Conservation (phyloP, 2,797 vertebrate species). For the Salmo trutta region DNA sequence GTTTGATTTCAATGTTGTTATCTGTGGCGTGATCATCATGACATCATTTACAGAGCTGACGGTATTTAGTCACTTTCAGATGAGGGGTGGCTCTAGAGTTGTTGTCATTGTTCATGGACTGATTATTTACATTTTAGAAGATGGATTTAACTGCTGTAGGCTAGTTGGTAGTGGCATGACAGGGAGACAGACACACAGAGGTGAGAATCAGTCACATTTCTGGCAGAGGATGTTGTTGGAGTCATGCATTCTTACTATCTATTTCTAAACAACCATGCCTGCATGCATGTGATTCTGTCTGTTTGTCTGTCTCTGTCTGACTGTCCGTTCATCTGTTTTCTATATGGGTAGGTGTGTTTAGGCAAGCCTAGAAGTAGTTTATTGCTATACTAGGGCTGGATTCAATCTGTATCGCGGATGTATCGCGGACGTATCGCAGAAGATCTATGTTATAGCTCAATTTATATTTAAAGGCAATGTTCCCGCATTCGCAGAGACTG, state of each 20-base stretch:
- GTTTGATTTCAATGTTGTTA: neutral
- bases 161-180: neutral
- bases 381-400: neutral
- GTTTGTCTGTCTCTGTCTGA: constrained; percentile 4
- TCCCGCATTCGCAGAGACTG: too few relatives aligned
- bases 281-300: neutral
- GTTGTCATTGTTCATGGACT: neutral
- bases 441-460: too few relatives aligned
- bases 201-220: neutral
- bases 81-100: neutral
- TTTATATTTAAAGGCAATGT: too few relatives aligned
- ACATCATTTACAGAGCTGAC: neutral
- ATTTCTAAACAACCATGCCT: constrained; percentile 17
- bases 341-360: constrained; percentile 34
- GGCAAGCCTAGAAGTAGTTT: constrained; percentile 11
- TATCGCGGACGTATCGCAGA: too few relatives aligned
- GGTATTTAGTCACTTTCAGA: neutral
- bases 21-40: neutral
- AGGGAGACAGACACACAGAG: constrained; percentile 4
- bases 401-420: too few relatives aligned
- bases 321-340: constrained; percentile 12
- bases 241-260: constrained; percentile 19
- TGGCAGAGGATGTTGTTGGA: constrained; percentile 7
- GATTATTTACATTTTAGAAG: neutral
- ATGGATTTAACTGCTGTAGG: too few relatives aligned